phyloP scores from a whole-genome alignment of 2,888 invertebrate genomes.

The Acronicta aceris region DNA sequence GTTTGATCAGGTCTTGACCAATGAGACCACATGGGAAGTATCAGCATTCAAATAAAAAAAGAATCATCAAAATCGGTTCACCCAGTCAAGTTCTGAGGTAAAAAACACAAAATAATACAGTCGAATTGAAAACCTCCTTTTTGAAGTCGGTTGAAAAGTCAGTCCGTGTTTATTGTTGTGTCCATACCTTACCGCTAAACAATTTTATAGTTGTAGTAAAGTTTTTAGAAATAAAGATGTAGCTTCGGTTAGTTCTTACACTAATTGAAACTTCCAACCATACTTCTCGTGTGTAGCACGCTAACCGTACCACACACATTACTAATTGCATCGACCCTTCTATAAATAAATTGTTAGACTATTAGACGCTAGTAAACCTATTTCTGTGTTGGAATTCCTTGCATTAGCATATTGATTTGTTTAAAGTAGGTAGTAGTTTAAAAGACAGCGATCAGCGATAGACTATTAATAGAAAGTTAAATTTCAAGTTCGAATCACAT shows the following conservation, averaged over 20 bases:
- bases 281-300: conserved; percentile 29
- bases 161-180: neutral
- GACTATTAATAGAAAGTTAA: too few relatives aligned
- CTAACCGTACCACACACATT: conserved; percentile 29
- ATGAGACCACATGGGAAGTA: too few relatives aligned
- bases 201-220: conserved; percentile 35
- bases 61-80: too few relatives aligned
- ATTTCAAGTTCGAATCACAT: too few relatives aligned
- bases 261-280: conserved; percentile 49
- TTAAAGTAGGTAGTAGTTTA: conserved; percentile 1
- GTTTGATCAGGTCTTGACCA: too few relatives aligned
- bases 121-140: too few relatives aligned
- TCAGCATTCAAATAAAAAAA: too few relatives aligned
- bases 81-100: too few relatives aligned
- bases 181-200: conserved; percentile 26
- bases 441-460: neutral
- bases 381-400: neutral
- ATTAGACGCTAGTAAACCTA: conserved; percentile 1
- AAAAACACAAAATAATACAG: too few relatives aligned
- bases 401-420: neutral
- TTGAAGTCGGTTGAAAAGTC: too few relatives aligned
- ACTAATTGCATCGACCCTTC: conserved; percentile 36
- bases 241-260: conserved; percentile 26
- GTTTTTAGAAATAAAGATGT: conserved; percentile 47
- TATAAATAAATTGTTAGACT: conserved; percentile 14